phyloP scores from a whole-genome alignment of 2,888 invertebrate genomes.

The Agrotis segetum region DNA sequence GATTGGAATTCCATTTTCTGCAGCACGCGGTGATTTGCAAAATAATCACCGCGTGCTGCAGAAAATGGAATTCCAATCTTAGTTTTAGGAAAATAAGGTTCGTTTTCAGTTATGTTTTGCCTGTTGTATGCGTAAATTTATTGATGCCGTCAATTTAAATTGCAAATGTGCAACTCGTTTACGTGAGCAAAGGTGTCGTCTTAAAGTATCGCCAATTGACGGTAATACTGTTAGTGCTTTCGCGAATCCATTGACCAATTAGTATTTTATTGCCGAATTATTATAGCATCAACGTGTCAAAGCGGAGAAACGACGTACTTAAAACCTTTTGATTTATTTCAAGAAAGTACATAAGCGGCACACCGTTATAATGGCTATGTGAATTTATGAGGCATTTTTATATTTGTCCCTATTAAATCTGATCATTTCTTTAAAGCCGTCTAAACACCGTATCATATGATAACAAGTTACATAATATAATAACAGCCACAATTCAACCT shows the following conservation, averaged over 20 bases:
- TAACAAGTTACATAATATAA: too few relatives aligned
- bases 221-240: constrained; percentile 46
- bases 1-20: too few relatives aligned
- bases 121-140: constrained; percentile 26
- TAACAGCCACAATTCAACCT: too few relatives aligned
- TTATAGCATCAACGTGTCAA: constrained; percentile 30
- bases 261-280: constrained; percentile 49
- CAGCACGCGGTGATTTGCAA: too few relatives aligned
- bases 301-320: constrained; percentile 13
- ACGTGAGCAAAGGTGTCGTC: constrained; percentile 62
- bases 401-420: not conserved
- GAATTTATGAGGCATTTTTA: too few relatives aligned
- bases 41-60: not conserved
- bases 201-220: constrained; percentile 61
- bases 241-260: constrained; percentile 38
- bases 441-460: not conserved
- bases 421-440: not conserved
- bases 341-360: not conserved
- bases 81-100: fast-evolving
- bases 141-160: constrained; percentile 56
- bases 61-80: not conserved
- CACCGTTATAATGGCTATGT: not conserved
- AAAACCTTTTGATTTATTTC: not conserved
- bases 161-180: constrained; percentile 59
- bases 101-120: constrained; percentile 8